Base-by-base conservation (phyloP, 2,113 vertebrate species). In the Edolisoma coerulescens region DNA sequence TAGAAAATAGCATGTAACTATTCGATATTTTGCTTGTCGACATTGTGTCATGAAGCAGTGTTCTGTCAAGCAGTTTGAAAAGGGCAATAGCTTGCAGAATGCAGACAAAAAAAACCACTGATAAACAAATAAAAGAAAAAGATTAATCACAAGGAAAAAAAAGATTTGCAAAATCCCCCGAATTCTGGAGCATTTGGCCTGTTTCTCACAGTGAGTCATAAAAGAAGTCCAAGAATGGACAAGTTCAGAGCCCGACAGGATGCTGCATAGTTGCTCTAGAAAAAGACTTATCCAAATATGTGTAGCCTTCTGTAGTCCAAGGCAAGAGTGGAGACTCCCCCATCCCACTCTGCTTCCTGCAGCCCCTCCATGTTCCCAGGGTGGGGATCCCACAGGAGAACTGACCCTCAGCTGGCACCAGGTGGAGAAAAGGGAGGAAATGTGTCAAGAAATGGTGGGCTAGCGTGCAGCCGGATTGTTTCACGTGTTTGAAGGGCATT, bases 51-150 rank as follows among this genome's bases (percentile, higher is more conserved):
- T 0, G 1, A 14, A 84, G 57, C 53, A 80, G 30, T 81, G 90
- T 84, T 90, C 85, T 84, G 90, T 96, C 93, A 81, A 79, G 80
- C 44, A 71, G 52, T 89, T 87, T 95, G 95, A 96, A 97, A 97
- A 97, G 94, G 93, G 89, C 87, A 94, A 21, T 63, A 78, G n/a
- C 86, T 89, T 92, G 71, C 68, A 49, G 69, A 81, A 15, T 52
- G 23, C 45, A 67, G 23, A 11, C 28, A 77, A 84, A 65, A 65
- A 11, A 54, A 10, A 3, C 1, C 13, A 44, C 15, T 19, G 57
- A 13, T 10, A 65, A 81, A 73, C 18, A 89, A 83, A 70, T 39
- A 42, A 57, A 69, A 78, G 32, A 22, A 50, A 78, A 64, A 82
- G 5, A 88, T 88, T 89, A 88, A 89, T 67, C n/a, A 5, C 9